Evolutionary conservation across 2,888 invertebrate species (phyloP).

Genomic region (Oligia latruncula): DNA sequence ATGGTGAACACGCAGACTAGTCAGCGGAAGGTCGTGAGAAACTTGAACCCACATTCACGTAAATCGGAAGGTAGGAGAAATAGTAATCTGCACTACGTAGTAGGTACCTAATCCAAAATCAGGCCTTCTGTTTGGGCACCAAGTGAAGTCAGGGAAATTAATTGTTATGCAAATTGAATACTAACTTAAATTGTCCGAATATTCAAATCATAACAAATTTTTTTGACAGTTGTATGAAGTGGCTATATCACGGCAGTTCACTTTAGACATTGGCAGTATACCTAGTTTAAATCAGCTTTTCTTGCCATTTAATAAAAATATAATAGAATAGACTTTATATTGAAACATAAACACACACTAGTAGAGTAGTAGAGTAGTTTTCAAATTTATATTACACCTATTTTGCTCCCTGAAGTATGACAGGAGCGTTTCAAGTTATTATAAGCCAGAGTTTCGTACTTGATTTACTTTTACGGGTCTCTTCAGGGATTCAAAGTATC

Average conservation of each 20-base stretch:
- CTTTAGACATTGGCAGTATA: too few species aligned
- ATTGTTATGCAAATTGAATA: not conserved
- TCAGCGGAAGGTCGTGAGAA: not conserved
- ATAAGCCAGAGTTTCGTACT: slow-evolving; percentile 21
- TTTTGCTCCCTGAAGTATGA: not conserved
- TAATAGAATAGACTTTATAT: not conserved
- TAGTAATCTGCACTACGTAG: too few species aligned
- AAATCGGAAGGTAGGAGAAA: not conserved
- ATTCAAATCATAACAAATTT: not conserved
- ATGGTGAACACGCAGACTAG: not conserved
- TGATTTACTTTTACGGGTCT: slow-evolving; percentile 42
- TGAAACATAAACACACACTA: not conserved
- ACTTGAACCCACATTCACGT: not conserved
- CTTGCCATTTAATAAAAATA: too few species aligned
- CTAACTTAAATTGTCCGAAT: not conserved
- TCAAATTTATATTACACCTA: slow-evolving; percentile 6
- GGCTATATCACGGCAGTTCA: not conserved
- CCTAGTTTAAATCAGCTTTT: too few species aligned
- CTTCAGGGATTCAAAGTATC: slow-evolving; percentile 28
- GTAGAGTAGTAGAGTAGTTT: not conserved
- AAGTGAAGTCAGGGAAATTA: not conserved
- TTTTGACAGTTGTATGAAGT: not conserved
- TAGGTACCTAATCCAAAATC: not conserved
- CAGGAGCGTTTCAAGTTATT: slow-evolving; percentile 19
- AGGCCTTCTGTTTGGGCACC: not conserved